phyloP scores from a whole-genome alignment of 2,797 vertebrate species.

The Gymnoscopelus braueri region DNA sequence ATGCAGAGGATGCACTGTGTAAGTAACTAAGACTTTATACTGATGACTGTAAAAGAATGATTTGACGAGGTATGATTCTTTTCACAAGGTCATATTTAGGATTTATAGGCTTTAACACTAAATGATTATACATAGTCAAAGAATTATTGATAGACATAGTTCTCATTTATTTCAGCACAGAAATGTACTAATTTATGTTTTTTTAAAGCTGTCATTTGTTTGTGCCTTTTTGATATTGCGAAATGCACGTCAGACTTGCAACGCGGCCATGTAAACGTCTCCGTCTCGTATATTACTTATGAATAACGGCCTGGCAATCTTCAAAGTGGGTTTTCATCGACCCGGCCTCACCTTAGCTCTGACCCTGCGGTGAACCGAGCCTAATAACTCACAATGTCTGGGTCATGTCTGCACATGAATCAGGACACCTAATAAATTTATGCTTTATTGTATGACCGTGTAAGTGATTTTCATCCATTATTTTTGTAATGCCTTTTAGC shows the following conservation, averaged over 20 bases:
- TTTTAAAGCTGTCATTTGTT: too few species aligned
- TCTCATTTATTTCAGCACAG: too few species aligned
- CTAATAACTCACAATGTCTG: conserved; percentile 46
- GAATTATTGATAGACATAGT: too few species aligned
- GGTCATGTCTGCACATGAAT: conserved; percentile 36
- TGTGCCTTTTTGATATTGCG: neutral
- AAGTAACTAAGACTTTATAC: too few species aligned
- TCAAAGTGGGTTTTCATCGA: conserved; percentile 54
- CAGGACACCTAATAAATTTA: neutral
- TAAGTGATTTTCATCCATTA: too few species aligned
- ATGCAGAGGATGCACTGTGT: neutral
- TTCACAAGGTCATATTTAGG: too few species aligned
- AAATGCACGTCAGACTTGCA: conserved; percentile 13
- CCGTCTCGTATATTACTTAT: conserved; percentile 25
- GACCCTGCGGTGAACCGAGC: conserved; percentile 23
- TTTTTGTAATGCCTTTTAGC: conserved; percentile 30
- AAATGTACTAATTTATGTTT: too few species aligned
- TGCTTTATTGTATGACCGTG: too few species aligned
- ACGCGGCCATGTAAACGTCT: conserved; percentile 23
- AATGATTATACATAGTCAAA: too few species aligned
- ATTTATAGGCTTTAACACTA: too few species aligned
- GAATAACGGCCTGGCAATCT: conserved; percentile 45
- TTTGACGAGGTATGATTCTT: too few species aligned
- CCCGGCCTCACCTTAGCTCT: conserved; percentile 23
- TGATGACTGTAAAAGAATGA: too few species aligned